Base-by-base conservation (phyloP, 2,888 invertebrate genomes). In the Mylabris sibirica region DNA sequence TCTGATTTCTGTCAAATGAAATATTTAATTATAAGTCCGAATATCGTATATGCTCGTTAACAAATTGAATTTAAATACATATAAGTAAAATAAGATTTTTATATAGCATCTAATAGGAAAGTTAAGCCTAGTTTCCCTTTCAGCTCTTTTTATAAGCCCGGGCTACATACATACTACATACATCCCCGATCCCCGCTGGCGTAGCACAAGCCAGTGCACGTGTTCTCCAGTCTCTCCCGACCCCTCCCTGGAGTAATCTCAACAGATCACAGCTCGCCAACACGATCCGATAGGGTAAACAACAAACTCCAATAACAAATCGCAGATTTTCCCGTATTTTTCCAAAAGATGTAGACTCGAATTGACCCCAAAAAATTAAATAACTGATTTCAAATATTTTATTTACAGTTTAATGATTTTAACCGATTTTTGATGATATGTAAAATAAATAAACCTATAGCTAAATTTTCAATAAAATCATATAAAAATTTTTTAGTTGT, bases 71-170 rank as follows among this genome's bases (percentile, higher is more conserved):
- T n/a, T n/a, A n/a, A 20, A 22, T 22, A 53, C 11, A 12, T 2
- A 8, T 17, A 49, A 2, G 20, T 49, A 22, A 12, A 53, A 22
- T 24, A 53, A n/a, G 22, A 22, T 22, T 53, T 20, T 44, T 44
- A 44, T 17, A 6, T 44, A n/a, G 44, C n/a, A 22, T 53, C 2
- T 53, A 53, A 35, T 72, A 76, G 75, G 78, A 78, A 77, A 78
- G 77, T 72, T 76, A 75, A 75, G 74, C 74, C 77, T 75, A 74
- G 75, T 78, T n/a, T 76, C 77, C 79, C 78, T 67, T 74, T 72
- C 69, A 72, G 60, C 77, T 59, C 76, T 75, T 72, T 74, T 65
- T 65, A 67, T 72, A 70, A 74, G 72, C 71, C 73, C 74, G 73
- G 38, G 60, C n/a, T n/a, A n/a, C n/a, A n/a, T n/a, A n/a, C n/a